Percentiles rank a stretch among this genome's conserved stretches.
These are phyloP conservation scores for Leucophenga montana DNA, from an alignment of 2,888 invertebrate genomes.

Conservation along the genomic window DNA sequence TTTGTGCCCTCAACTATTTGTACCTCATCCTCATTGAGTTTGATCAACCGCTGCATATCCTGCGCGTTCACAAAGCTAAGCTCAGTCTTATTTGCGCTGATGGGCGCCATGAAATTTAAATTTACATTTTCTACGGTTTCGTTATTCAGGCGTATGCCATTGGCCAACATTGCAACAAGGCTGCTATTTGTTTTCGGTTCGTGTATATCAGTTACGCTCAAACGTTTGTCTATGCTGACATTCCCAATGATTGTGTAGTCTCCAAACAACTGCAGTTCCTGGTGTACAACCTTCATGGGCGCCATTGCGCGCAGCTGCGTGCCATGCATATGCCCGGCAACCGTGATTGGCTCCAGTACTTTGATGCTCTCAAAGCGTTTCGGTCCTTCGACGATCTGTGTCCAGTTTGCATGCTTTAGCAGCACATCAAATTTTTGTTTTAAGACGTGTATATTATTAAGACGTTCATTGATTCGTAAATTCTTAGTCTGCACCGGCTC, in stretches of 20 bases:
- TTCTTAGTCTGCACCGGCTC: conserved; percentile 70
- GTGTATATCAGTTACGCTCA: conserved; percentile 65
- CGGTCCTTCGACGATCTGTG: conserved; percentile 73
- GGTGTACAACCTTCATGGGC: conserved; percentile 73
- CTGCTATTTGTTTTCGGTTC: conserved; percentile 50
- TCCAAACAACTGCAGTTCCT: conserved; percentile 72
- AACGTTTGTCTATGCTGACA: conserved; percentile 72
- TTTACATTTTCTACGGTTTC: conserved; percentile 57
- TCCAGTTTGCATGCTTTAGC: conserved; percentile 68
- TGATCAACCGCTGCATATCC: conserved; percentile 72
- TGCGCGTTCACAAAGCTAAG: conserved; percentile 73
- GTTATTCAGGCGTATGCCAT: conserved; percentile 54
- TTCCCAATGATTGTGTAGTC: conserved; percentile 73
- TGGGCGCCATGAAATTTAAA: conserved; percentile 57
- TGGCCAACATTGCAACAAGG: conserved; percentile 45
- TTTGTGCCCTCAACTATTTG: conserved; percentile 75
- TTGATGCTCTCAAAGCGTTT: conserved; percentile 74
- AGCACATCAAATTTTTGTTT: conserved; percentile 73
- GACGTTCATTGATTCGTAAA: conserved; percentile 70
- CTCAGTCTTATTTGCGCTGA: conserved; percentile 68
- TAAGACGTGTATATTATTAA: conserved; percentile 74
- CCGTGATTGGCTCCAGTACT: conserved; percentile 72
- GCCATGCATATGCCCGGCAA: conserved; percentile 73
- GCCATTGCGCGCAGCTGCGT: conserved; percentile 71
- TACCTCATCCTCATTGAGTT: conserved; percentile 68